Percentiles rank a stretch among this genome's conserved stretches.
These are phyloP conservation scores for Plotosus lineatus DNA, from an alignment of 2,113 vertebrate genomes.

Conservation along the genomic window DNA sequence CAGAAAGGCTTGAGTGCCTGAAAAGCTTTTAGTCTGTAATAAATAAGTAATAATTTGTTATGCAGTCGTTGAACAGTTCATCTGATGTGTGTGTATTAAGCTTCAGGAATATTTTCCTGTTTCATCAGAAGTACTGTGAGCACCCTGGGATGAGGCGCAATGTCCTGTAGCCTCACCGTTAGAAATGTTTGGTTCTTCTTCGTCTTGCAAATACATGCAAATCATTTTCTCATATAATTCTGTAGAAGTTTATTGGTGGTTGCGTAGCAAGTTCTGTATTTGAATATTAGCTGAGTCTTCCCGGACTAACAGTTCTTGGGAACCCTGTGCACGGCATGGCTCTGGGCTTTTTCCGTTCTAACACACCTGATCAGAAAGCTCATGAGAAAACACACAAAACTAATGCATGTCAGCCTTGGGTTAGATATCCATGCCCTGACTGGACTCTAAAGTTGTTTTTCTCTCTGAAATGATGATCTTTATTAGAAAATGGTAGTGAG, in stretches of 20 bases:
- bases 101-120: not conserved
- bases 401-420: not conserved
- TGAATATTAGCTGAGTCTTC: not conserved
- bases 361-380: conserved; percentile 7
- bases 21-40: not conserved
- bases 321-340: not conserved
- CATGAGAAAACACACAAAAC: not conserved
- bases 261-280: not conserved
- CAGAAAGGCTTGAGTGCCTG: too few relatives aligned
- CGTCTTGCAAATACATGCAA: too few relatives aligned
- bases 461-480: not conserved
- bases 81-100: not conserved
- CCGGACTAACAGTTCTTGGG: not conserved
- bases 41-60: not conserved
- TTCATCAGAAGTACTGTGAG: not conserved
- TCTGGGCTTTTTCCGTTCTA: conserved; percentile 23
- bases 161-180: not conserved
- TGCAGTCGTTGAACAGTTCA: not conserved
- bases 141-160: not conserved
- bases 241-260: too few relatives aligned
- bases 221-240: too few relatives aligned
- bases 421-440: not conserved
- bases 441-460: not conserved
- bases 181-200: not conserved
- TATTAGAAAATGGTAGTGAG: not conserved